Percentiles rank a stretch among this genome's conserved stretches.
phyloP scores from a whole-genome alignment of 2,797 vertebrate genomes.

The Simalia tracyae region DNA sequence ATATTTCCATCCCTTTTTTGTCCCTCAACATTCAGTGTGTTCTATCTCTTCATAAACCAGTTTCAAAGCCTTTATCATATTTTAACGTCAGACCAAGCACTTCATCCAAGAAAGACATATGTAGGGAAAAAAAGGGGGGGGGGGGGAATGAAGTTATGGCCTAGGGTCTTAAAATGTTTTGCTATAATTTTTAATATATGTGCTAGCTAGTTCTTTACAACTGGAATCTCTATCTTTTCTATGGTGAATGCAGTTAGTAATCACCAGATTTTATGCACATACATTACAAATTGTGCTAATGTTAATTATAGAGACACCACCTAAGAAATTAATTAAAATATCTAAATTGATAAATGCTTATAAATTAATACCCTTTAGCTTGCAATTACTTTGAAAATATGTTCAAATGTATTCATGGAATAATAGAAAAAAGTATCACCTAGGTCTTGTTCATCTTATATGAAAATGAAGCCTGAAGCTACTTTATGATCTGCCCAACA shows the following conservation, averaged over 20 bases:
- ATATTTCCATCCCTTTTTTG: not conserved
- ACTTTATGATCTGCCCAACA: not conserved
- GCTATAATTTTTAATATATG: not conserved
- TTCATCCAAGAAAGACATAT: not conserved
- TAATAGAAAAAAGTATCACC: not conserved
- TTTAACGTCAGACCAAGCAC: not conserved
- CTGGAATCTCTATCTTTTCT: not conserved
- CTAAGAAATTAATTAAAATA: constrained; percentile 15
- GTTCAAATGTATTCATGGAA: not conserved
- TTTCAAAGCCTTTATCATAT: not conserved
- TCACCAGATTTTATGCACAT: not conserved
- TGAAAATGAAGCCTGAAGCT: not conserved
- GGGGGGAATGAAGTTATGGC: too few species aligned
- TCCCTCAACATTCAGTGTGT: not conserved
- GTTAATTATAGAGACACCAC: not conserved
- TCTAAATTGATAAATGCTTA: not conserved
- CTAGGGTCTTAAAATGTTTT: not conserved
- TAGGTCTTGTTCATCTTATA: not conserved
- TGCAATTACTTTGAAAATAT: constrained; percentile 6
- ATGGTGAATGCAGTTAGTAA: not conserved
- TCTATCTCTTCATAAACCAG: not conserved
- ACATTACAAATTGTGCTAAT: not conserved
- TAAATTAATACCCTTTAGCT: not conserved
- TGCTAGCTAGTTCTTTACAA: not conserved
- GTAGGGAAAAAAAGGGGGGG: not conserved